These are phyloP conservation scores for Margarornis squamiger DNA, from an alignment of 2,797 vertebrate species.

Conservation along the genomic window DNA sequence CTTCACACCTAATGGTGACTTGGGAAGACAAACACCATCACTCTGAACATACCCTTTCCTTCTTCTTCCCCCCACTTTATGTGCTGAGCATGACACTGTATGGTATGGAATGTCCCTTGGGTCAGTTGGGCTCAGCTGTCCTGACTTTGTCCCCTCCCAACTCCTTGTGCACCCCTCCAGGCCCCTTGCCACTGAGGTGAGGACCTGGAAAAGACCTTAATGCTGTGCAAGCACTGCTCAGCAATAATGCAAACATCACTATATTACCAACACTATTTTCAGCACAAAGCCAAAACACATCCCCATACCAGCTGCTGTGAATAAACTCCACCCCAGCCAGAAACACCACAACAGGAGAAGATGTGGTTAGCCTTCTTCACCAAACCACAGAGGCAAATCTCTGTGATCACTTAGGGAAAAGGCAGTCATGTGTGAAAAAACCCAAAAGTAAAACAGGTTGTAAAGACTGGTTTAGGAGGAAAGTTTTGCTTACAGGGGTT, in stretches of 20 bases:
- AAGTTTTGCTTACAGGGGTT: not conserved
- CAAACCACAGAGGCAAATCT: not conserved
- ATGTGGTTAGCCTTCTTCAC: not conserved
- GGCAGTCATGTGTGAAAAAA: not conserved
- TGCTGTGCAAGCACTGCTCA: not conserved
- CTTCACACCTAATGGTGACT: not conserved
- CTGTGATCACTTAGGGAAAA: not conserved
- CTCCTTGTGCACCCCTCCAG: not conserved
- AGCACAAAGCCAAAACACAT: not conserved
- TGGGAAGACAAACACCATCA: not conserved
- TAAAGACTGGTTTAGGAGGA: not conserved
- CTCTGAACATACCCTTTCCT: not conserved
- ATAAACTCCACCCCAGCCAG: not conserved
- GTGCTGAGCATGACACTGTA: not conserved
- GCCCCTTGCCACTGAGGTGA: not conserved
- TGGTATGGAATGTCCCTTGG: not conserved
- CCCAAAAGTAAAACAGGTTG: not conserved
- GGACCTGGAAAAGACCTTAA: not conserved
- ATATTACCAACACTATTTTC: not conserved
- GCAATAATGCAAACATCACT: not conserved
- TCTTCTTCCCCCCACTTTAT: not conserved
- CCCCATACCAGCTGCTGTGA: not conserved
- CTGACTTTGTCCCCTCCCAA: not conserved
- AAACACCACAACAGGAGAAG: not conserved
- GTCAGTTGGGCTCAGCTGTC: not conserved